A percentile compares a stretch with the other conserved stretches of the same genome.
Conservation (phyloP, 2,888 invertebrate species). For the Rosalia funebris region DNA sequence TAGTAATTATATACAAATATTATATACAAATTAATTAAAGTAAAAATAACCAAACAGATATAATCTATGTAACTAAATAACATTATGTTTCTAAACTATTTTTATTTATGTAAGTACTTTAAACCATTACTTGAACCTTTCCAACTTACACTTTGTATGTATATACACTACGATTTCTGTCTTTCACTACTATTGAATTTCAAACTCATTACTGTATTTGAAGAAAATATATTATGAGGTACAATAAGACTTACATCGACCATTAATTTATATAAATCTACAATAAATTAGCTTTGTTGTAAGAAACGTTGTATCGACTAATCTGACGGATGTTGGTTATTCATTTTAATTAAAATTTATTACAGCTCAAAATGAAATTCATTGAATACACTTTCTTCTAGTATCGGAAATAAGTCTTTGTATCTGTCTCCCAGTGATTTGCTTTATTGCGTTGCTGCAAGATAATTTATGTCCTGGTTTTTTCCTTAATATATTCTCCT, state of each 20-base stretch:
- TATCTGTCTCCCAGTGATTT: neutral
- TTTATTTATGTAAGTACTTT: no score
- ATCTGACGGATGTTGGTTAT: neutral
- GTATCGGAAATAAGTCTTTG: neutral
- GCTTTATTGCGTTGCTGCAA: neutral
- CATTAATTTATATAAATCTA: neutral
- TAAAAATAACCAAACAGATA: no score
- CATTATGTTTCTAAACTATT: no score
- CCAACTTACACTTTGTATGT: no score
- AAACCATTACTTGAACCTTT: no score
- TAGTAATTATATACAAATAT: no score
- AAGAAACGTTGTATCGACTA: neutral
- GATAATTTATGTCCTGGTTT: neutral
- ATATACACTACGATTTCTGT: no score
- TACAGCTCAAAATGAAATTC: neutral
- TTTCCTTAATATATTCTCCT: no score
- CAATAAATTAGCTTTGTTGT: neutral
- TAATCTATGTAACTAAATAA: no score
- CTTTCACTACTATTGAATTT: no score
- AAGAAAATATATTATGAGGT: neutral
- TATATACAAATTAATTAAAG: no score
- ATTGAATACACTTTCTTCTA: neutral
- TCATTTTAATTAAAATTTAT: constrained; percentile 1
- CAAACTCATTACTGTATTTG: neutral
- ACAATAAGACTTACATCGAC: neutral